Evolutionary conservation across 2,888 invertebrate species (phyloP), one percentile per base, ranked within the genome.

Genomic region (Gibbula magus): DNA sequence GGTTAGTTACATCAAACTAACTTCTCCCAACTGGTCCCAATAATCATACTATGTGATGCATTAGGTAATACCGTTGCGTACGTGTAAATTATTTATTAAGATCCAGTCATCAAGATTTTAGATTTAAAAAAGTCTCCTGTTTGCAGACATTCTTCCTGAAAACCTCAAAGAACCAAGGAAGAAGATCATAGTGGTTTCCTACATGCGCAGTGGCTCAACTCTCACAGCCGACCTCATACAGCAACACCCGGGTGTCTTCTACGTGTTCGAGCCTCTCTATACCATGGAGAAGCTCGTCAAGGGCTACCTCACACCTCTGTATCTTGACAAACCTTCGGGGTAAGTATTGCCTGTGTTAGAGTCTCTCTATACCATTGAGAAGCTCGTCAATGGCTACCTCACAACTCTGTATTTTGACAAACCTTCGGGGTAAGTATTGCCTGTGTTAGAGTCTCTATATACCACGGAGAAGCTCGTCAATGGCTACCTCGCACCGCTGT

Each of bases 131-230:
- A n/a, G n/a, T 45, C 45, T 45, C 45, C 45, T 1, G 13, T 10
- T 45, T 7, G 25, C 29, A 61, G 61, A 16, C 10, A 5, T 5
- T 29, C 16, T 16, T 25, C 3, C 20, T 0, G 61, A 25, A 4
- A 18, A 18, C 29, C 13, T 29, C 25, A 35, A 32, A 20, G 20
- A 29, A 20, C 39, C 16, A 16, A 16, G 32, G 0, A 18, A 35
- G 75, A 75, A 82, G 35, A 75, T 83, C 0, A 45, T 86, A 13
- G 16, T 86, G n/a, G 56, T 84, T 13, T 54, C 81, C 1, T 82
- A 86, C 75, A 84, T 84, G 83, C 78, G 86, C 22, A 82, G 83
- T 75, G 86, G 86, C 0, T 82, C 86, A 0, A 83, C 84, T 7
- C 73, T 86, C n/a, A 78, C 80, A 2, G 82, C 81, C 0, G 81